Base-by-base conservation (phyloP, 2,888 invertebrate species). In the Hymenopus coronatus region DNA sequence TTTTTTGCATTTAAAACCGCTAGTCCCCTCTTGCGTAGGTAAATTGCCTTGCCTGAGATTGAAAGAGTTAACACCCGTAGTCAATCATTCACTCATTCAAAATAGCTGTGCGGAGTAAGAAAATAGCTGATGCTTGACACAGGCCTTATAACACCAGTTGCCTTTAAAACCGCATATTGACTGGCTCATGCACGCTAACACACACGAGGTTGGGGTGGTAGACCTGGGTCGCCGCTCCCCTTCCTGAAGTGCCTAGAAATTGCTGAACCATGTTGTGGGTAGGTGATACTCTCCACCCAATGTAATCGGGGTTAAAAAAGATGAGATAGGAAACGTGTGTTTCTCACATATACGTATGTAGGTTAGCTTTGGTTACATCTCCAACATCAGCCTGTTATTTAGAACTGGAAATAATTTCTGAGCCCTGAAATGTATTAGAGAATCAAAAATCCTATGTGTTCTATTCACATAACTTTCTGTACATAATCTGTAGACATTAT, bases 11-110 rank as follows among this genome's bases (percentile, higher is more conserved):
- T 70, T 70, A 70, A 70, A 70, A 20, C 54, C 54, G 54, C 54
- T 25, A 70, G 15, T 70, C 15, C 54, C 54, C 54, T 54, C 54
- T 6, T 70, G 54, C 54, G 4, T 70, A 70, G 54, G 81, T 30
- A 86, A 28, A 86, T 81, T 86, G 86, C 46, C 85, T 86, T 14
- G 82, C 87, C 40, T 81, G 81, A 83, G 33, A 15, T 33, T 87
- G 87, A 87, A 87, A 87, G 87, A 87, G 82, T 87, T 87, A 28
- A 70, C 54, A 70, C 54, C 54, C 54, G 54, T 70, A 70, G 81
- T 87, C 87, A 82, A 87, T 87, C 87, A 82, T 82, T 87, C 87
- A 81, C 82, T 87, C 82, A 87, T 33, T 87, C 87, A 20, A 70
- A 70, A 70, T 70, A 70, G 54, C 54, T 70, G 54, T 20, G 54